Evolutionary conservation across 2,888 invertebrate species (phyloP), one percentile per base, ranked within the genome.

Genomic region (Tetramorium bicarinatum): DNA sequence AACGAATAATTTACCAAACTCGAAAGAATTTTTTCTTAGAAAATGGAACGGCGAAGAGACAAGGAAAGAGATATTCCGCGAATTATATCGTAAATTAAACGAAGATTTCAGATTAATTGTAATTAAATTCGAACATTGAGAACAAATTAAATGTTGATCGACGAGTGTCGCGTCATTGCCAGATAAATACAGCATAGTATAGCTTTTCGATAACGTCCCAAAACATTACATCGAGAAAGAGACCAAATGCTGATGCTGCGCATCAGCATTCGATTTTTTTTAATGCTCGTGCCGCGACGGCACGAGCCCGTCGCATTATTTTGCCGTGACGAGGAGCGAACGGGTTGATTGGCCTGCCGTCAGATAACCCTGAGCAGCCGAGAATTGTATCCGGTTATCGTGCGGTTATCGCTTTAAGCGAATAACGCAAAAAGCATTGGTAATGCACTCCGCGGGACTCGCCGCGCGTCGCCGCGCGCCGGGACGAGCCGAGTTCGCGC

Each of bases 321-420:
- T 88, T 82, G 61, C 76, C 76, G 56, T 80, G 67, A 66, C 79
- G 61, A 81, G 54, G 71, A 80, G 49, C 72, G 62, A 66, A 83
- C 85, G 94, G 92, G 95, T 95, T 95, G 94, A 93, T 94, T 95
- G 94, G 93, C 95, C 94, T 93, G 93, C 88, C 90, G 92, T 88
- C 88, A 92, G 95, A 95, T 95, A 95, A 95, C 95, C 95, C 95
- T 94, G 94, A 94, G 92, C 92, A 93, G 92, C 91, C 91, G 91
- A 91, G 93, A 93, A 92, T 93, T 93, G 92, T 93, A 91, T 92
- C 91, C 92, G 93, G 93, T 94, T 94, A 95, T 95, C 95, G 91
- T 80, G 72, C 91, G 90, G 93, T 94, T 94, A 94, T 94, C 94
- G 90, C 89, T 84, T 90, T 87, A 86, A 49, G 71, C 88, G 90